Conservation (phyloP, 2,797 vertebrate species). For the Enteromius afrohamiltoni region DNA sequence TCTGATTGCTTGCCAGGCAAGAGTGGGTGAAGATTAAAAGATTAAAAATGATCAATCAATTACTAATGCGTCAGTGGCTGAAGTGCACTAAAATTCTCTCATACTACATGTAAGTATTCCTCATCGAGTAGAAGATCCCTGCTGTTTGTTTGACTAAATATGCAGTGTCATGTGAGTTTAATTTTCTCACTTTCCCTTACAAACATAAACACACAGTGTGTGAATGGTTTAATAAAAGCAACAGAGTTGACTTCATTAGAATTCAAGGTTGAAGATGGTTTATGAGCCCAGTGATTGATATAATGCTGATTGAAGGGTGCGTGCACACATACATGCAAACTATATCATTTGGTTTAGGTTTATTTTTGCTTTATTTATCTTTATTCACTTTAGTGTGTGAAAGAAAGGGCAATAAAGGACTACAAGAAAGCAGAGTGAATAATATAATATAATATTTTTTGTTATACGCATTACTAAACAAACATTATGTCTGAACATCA, state of each 20-base stretch:
- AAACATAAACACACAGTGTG: neutral
- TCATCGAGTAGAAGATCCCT: neutral
- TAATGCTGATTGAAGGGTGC: neutral
- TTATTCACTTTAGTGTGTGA: neutral
- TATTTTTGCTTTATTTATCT: neutral
- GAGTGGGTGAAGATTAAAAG: neutral
- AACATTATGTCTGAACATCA: neutral
- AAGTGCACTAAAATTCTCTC: neutral
- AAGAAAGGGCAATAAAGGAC: neutral
- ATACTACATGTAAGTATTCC: neutral
- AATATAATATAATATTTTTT: neutral
- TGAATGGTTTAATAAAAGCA: neutral
- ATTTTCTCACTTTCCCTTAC: neutral
- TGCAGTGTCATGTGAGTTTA: neutral
- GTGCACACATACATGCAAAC: conserved; percentile 1
- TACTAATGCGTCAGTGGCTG: neutral
- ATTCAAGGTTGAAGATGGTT: conserved; percentile 19
- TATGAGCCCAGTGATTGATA: neutral
- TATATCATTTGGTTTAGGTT: neutral
- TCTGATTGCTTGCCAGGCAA: neutral
- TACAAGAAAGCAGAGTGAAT: neutral
- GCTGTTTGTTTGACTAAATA: conserved; percentile 8
- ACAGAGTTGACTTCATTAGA: conserved; percentile 2
- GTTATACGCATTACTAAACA: neutral
- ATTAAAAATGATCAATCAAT: neutral